phyloP scores from a whole-genome alignment of 2,113 vertebrate species.

The Menidia beryllina region DNA sequence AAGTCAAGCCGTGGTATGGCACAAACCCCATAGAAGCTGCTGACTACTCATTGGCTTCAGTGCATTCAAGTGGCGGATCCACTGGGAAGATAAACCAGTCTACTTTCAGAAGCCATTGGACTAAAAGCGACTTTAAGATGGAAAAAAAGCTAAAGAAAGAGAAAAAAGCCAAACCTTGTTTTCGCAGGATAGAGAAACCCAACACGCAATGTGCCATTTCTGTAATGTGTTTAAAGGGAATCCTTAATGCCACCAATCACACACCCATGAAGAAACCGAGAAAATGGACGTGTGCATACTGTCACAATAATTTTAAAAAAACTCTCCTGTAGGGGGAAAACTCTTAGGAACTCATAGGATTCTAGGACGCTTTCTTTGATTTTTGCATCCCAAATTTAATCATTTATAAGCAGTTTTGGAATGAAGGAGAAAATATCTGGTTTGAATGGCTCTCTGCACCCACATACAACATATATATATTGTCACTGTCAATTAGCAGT shows the following conservation, averaged over 20 bases:
- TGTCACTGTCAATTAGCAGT: neutral
- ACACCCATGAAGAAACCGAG: neutral
- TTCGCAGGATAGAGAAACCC: conserved; percentile 39
- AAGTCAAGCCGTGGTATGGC: conserved; percentile 89
- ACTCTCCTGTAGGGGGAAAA: neutral
- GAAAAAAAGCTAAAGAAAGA: conserved; percentile 26
- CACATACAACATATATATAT: conserved; percentile 1
- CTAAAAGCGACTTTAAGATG: conserved; percentile 13
- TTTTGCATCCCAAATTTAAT: conserved; percentile 56
- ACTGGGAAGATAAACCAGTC: neutral
- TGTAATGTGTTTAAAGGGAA: conserved; percentile 31
- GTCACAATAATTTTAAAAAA: conserved; percentile 20
- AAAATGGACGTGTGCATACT: conserved; percentile 6
- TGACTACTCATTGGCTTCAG: neutral
- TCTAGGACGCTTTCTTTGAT: too few species aligned
- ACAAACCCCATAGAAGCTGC: conserved; percentile 86
- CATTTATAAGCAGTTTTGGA: conserved; percentile 21
- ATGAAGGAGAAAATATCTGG: neutral
- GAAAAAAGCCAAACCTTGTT: conserved; percentile 13
- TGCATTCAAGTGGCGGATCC: neutral
- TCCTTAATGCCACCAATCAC: conserved; percentile 2
- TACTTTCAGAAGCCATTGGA: conserved; percentile 23
- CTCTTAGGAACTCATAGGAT: neutral
- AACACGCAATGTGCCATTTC: conserved; percentile 71
- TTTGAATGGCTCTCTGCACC: neutral